Base-by-base conservation (phyloP, 2,888 invertebrate genomes). In the Papilio demoleus region DNA sequence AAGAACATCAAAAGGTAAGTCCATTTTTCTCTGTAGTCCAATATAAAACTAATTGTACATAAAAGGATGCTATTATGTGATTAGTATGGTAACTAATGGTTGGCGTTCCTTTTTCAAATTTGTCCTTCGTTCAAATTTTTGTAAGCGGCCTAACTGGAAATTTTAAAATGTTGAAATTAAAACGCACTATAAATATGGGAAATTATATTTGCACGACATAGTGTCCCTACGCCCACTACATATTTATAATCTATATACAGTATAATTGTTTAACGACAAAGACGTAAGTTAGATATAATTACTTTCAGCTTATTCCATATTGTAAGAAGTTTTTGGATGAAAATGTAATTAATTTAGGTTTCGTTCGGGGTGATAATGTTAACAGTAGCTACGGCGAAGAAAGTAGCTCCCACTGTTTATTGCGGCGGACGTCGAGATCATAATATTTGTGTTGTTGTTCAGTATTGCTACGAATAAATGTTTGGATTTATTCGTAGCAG, bases 251-350 rank as follows among this genome's bases (percentile, higher is more conserved):
- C 8, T 1, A 8, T 59, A 11, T n/a, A 63, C 31, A 4, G 6
- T 4, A 61, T 19, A 58, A 58, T 47, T 56, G 22, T 69, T 34
- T 4, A 19, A 31, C 9, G 40, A 38, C 36, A 19, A 61, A 17
- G 60, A 45, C 17, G 34, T 58, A 14, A 50, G 17, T 59, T 45
- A 53, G n/a, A 59, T 50, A 53, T 70, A 58, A 65, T 75, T 36
- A 70, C 69, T 85, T 83, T 67, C 82, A 90, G 90, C 75, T 90
- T 65, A 80, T 85, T 42, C 76, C 79, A 19, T 85, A 81, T 72
- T 89, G 90, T 74, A 86, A 84, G 72, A 85, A 82, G 74, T 86
- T 91, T 76, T 69, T 88, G 50, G 71, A 79, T 67, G 84, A 88
- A 5, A 85, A 88, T 70, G 78, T 88, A 58, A 78, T 84, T 66